Evolutionary conservation across 2,888 invertebrate species (phyloP).

Genomic region (Podabrus alpinus): DNA sequence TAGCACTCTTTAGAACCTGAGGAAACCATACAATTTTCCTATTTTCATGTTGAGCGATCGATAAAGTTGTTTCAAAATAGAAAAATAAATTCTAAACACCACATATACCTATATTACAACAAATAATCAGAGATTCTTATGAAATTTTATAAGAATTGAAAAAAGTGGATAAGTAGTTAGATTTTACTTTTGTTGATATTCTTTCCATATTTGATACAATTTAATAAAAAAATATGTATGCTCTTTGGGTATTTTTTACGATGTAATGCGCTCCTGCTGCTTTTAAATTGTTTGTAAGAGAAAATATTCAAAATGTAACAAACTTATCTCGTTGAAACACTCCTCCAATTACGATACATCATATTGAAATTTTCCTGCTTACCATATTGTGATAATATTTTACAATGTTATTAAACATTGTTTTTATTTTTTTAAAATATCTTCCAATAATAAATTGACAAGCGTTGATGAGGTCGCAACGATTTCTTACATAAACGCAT

Average conservation of each 20-base stretch:
- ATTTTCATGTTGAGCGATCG: background rate
- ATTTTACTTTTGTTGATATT: background rate
- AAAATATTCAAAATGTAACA: background rate
- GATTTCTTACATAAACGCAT: background rate
- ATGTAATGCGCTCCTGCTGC: constrained; percentile 2
- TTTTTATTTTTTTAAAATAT: background rate
- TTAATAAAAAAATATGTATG: constrained; percentile 15
- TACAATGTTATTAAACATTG: background rate
- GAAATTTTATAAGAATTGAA: background rate
- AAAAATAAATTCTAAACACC: background rate
- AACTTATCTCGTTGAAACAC: background rate
- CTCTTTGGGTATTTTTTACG: constrained; percentile 13
- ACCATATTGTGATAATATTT: background rate
- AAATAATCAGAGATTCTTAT: background rate
- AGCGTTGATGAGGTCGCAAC: background rate
- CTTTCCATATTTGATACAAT: constrained; percentile 12
- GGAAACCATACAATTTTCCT: background rate
- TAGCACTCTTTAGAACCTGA: background rate
- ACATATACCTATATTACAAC: too few species aligned
- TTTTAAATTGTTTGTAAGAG: background rate
- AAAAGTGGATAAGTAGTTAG: background rate
- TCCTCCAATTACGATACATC: background rate
- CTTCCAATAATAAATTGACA: background rate
- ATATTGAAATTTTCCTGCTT: background rate
- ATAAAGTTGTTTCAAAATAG: background rate